phyloP scores from a whole-genome alignment of 2,888 invertebrate species.

The Nemotelus pantherinus region DNA sequence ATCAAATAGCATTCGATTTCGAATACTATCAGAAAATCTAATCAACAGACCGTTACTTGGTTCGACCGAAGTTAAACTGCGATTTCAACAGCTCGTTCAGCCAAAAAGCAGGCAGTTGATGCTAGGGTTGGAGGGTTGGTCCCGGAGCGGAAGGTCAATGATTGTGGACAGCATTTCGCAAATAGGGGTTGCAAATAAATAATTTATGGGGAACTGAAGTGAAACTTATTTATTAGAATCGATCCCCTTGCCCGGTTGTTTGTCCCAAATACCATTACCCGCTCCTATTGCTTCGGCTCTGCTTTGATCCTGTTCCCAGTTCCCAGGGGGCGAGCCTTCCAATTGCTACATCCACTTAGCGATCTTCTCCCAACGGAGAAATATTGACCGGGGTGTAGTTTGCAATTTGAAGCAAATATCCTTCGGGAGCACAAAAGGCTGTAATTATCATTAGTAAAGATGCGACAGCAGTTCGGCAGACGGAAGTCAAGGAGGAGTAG shows the following conservation, averaged over 20 bases:
- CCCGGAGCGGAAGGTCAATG: not conserved
- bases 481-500: not conserved
- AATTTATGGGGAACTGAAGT: conserved; percentile 48
- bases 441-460: conserved; percentile 31
- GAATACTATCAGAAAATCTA: conserved; percentile 22
- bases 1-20: conserved; percentile 18
- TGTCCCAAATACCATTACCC: conserved; percentile 17
- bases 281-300: not conserved
- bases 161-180: not conserved
- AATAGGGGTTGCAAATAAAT: conserved; percentile 42
- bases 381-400: conserved; percentile 14
- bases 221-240: conserved; percentile 48
- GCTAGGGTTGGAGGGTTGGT: not conserved
- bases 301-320: conserved; percentile 24
- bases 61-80: not conserved
- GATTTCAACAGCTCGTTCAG: conserved; percentile 10
- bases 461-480: not conserved
- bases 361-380: not conserved
- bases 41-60: conserved; percentile 31
- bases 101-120: not conserved
- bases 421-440: not conserved
- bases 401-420: conserved; percentile 34
- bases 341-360: conserved; percentile 13
- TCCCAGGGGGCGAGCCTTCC: conserved; percentile 7
- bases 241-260: not conserved